Conservation (phyloP, 2,113 vertebrate species). For the Cepphus grylle region DNA sequence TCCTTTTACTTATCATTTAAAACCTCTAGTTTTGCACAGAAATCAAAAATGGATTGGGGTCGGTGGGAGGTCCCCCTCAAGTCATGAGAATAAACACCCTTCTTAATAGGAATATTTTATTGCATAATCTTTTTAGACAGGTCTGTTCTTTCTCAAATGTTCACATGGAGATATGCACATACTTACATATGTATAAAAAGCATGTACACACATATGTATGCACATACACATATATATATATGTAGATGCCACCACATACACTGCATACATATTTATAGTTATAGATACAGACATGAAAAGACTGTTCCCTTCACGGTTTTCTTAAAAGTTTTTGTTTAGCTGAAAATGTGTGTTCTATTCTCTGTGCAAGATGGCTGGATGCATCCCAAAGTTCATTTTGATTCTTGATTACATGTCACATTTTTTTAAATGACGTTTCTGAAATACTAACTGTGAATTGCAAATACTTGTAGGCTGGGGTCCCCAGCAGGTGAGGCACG, state of each 20-base stretch:
- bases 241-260: neutral
- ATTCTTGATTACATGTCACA: neutral
- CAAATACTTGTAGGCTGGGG: neutral
- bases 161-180: neutral
- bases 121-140: neutral
- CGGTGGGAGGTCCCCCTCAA: neutral
- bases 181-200: neutral
- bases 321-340: neutral
- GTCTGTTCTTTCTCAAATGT: neutral
- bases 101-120: neutral
- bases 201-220: rapidly evolving
- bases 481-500: rapidly evolving
- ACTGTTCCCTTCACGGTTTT: neutral
- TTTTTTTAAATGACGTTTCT: neutral
- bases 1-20: neutral
- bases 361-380: neutral
- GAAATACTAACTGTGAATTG: neutral
- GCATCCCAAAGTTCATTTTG: neutral
- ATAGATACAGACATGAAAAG: slow-evolving; percentile 23
- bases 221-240: neutral
- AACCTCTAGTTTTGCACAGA: neutral
- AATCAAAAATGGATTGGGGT: neutral
- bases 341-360: neutral
- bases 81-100: neutral
- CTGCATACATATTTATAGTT: neutral